Percentiles rank a stretch among this genome's conserved stretches.
phyloP scores from a whole-genome alignment of 2,888 invertebrate species.

The Nowickia ferox region DNA sequence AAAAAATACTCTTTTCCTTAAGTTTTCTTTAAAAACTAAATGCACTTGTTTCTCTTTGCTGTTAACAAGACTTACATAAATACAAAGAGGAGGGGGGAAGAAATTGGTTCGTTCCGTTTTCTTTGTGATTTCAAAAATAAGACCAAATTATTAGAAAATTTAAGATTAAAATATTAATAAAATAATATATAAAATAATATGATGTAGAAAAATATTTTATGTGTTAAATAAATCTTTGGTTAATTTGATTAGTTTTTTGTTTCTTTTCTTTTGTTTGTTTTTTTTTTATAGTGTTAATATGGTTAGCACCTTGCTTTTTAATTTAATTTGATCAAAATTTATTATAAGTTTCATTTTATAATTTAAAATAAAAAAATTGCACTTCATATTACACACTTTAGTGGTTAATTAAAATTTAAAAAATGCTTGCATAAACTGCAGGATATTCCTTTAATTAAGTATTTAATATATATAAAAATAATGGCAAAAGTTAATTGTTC shows the following conservation, averaged over 20 bases:
- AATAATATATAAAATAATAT: conserved; percentile 16
- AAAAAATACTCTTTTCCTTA: conserved; percentile 44
- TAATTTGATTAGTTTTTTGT: conserved; percentile 74
- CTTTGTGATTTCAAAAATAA: neutral
- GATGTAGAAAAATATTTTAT: conserved; percentile 41
- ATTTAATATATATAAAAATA: conserved; percentile 17
- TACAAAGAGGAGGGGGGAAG: neutral
- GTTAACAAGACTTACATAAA: conserved; percentile 14
- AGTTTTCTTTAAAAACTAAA: conserved; percentile 53
- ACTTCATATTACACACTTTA: conserved; percentile 31
- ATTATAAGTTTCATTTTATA: conserved; percentile 30
- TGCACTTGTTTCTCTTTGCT: conserved; percentile 48
- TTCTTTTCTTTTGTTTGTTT: conserved; percentile 31
- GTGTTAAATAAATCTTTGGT: conserved; percentile 71
- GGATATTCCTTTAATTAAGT: neutral
- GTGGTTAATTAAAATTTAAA: neutral
- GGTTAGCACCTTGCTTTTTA: conserved; percentile 63
- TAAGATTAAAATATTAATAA: conserved; percentile 31
- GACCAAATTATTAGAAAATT: conserved; percentile 10
- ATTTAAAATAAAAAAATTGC: conserved; percentile 60
- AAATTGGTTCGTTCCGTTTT: neutral
- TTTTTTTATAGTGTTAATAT: conserved; percentile 61
- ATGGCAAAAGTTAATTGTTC: conserved; percentile 45
- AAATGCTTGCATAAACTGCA: neutral
- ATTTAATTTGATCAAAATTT: conserved; percentile 52